Conservation (phyloP, 2,888 invertebrate genomes). For the Epinotia bilunana region DNA sequence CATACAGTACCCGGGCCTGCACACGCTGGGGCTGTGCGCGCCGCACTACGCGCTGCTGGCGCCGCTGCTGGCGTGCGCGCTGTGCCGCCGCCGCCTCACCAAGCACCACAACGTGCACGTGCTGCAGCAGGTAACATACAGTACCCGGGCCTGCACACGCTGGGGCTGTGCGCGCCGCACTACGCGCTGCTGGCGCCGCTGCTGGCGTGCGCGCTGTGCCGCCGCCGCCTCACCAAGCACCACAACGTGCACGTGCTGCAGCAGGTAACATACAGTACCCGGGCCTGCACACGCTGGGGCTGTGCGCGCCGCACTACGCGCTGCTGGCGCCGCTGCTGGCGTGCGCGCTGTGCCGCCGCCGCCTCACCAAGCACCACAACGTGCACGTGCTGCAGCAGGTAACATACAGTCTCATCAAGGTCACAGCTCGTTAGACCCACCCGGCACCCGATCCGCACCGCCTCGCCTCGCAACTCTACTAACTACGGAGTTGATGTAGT, state of each 20-base stretch:
- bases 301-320: slow-evolving; percentile 88
- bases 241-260: slow-evolving; percentile 90
- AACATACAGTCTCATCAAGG: too few relatives aligned
- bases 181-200: slow-evolving; percentile 89
- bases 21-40: slow-evolving; percentile 88
- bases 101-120: slow-evolving; percentile 91
- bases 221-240: slow-evolving; percentile 89
- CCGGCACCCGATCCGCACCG: not conserved
- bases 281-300: slow-evolving; percentile 88
- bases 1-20: too few relatives aligned
- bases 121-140: slow-evolving; percentile 82
- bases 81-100: slow-evolving; percentile 90
- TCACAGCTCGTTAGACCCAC: too few relatives aligned
- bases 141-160: too few relatives aligned
- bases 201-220: slow-evolving; percentile 91
- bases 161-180: slow-evolving; percentile 89
- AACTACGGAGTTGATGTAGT: too few relatives aligned
- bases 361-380: slow-evolving; percentile 90
- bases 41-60: slow-evolving; percentile 89
- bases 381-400: slow-evolving; percentile 88
- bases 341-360: slow-evolving; percentile 90
- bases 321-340: slow-evolving; percentile 89
- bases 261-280: slow-evolving; percentile 71
- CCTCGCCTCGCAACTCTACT: too few relatives aligned
- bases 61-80: slow-evolving; percentile 89